phyloP scores from a whole-genome alignment of 92 coral and sea anemone genomes.

The Pocillopora meandrina region DNA sequence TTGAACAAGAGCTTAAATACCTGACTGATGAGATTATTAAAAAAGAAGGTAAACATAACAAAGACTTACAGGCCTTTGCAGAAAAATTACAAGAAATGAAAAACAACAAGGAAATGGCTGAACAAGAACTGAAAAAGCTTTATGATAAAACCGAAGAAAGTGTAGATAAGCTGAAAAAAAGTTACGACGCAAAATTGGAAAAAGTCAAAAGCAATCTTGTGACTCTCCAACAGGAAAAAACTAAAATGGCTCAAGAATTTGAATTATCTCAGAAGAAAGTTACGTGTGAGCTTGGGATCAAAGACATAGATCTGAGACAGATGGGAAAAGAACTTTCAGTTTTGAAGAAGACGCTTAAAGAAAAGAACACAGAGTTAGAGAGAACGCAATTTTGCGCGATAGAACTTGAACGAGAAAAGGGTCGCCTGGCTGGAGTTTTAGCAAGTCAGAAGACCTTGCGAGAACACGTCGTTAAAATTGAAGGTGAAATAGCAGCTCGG shows the following conservation, averaged over 20 bases:
- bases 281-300: conserved; percentile 19
- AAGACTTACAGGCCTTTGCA: conserved; percentile 42
- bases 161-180: conserved; percentile 50
- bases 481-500: conserved; percentile 57
- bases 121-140: conserved; percentile 57
- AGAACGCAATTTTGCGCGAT: conserved; percentile 67
- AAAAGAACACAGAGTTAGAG: conserved; percentile 56
- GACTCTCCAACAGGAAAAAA: conserved; percentile 52
- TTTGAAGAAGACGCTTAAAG: conserved; percentile 44
- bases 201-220: conserved; percentile 36
- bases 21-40: conserved; percentile 48
- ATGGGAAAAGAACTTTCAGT: conserved; percentile 56
- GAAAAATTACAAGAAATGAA: conserved; percentile 38
- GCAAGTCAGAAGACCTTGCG: conserved; percentile 77
- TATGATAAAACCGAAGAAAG: conserved; percentile 41
- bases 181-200: conserved; percentile 46
- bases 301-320: conserved; percentile 32
- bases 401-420: conserved; percentile 82
- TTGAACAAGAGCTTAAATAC: conserved; percentile 73
- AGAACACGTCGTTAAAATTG: conserved; percentile 74
- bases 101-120: conserved; percentile 43
- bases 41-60: conserved; percentile 37
- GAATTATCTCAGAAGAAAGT: conserved; percentile 13
- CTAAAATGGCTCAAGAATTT: conserved; percentile 1
- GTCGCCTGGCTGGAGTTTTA: conserved; percentile 75